phyloP scores from a whole-genome alignment of 2,888 invertebrate species.

The Lumbricus terrestris region DNA sequence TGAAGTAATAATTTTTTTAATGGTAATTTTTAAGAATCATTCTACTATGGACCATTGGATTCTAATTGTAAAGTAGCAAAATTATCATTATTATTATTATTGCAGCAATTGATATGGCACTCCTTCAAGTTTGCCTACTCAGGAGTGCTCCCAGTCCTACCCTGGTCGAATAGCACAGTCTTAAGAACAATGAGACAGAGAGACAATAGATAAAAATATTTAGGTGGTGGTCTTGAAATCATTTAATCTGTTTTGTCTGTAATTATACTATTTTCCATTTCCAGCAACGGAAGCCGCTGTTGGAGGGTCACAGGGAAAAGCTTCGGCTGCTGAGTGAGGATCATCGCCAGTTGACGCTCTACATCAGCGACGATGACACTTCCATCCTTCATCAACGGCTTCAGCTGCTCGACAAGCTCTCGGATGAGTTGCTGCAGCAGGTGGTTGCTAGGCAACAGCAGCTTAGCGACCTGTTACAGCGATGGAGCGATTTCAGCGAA shows the following conservation, averaged over 20 bases:
- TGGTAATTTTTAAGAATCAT: background rate
- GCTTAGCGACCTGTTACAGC: conserved; percentile 44
- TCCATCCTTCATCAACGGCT: conserved; percentile 53
- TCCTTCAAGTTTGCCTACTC: too few relatives aligned
- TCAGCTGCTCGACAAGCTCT: conserved; percentile 54
- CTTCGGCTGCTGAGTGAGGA: conserved; percentile 45
- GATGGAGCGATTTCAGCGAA: conserved; percentile 48
- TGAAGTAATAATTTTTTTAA: too few relatives aligned
- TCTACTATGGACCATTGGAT: background rate
- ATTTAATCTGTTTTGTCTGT: background rate
- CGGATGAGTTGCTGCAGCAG: conserved; percentile 53
- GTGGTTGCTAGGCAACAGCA: conserved; percentile 32
- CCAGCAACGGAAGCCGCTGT: conserved; percentile 51
- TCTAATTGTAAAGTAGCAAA: too few relatives aligned
- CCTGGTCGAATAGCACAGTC: too few relatives aligned
- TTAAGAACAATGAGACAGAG: too few relatives aligned
- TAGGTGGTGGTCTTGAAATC: background rate
- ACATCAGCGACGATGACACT: conserved; percentile 52
- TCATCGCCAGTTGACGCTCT: conserved; percentile 44
- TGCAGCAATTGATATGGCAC: too few relatives aligned
- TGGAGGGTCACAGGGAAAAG: conserved; percentile 46
- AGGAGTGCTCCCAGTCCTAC: too few relatives aligned
- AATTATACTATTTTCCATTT: background rate
- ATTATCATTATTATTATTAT: too few relatives aligned
- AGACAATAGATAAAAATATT: too few relatives aligned